phyloP scores from a whole-genome alignment of 2,797 vertebrate genomes.

The Pangasius macronema region DNA sequence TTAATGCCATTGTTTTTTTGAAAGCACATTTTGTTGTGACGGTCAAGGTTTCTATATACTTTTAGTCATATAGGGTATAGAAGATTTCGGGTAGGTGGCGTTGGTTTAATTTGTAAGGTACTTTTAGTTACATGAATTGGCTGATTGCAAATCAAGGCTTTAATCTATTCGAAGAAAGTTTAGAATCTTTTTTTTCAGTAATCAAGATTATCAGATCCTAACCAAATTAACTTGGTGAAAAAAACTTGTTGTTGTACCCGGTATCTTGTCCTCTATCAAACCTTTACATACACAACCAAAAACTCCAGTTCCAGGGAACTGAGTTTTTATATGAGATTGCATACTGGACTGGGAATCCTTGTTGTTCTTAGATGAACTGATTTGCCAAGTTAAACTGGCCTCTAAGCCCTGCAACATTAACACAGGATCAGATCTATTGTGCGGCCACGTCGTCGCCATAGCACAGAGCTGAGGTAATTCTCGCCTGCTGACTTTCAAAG shows the following conservation, averaged over 20 bases:
- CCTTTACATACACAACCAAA: too few species aligned
- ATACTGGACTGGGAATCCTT: conserved; percentile 38
- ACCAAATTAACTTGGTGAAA: background rate
- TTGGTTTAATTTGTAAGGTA: background rate
- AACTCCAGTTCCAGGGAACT: too few species aligned
- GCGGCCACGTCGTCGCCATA: conserved; percentile 34
- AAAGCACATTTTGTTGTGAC: background rate
- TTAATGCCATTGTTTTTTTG: background rate
- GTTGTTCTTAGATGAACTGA: conserved; percentile 58
- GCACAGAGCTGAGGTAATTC: conserved; percentile 42
- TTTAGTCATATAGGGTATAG: background rate
- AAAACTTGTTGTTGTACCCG: too few species aligned
- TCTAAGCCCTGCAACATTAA: conserved; percentile 46
- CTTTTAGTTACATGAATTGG: background rate
- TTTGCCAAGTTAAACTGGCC: conserved; percentile 52
- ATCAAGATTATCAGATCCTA: conserved; percentile 3
- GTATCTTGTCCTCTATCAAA: too few species aligned
- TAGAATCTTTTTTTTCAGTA: background rate
- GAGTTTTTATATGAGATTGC: conserved; percentile 50
- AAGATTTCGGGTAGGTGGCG: background rate
- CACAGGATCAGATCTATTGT: conserved; percentile 42
- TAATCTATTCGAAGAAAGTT: background rate
- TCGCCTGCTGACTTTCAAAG: conserved; percentile 16
- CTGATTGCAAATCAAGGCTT: background rate
- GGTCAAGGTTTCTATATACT: background rate